Evolutionary conservation across 2,113 vertebrate species (phyloP).

Genomic region (Podarcis cretensis): DNA sequence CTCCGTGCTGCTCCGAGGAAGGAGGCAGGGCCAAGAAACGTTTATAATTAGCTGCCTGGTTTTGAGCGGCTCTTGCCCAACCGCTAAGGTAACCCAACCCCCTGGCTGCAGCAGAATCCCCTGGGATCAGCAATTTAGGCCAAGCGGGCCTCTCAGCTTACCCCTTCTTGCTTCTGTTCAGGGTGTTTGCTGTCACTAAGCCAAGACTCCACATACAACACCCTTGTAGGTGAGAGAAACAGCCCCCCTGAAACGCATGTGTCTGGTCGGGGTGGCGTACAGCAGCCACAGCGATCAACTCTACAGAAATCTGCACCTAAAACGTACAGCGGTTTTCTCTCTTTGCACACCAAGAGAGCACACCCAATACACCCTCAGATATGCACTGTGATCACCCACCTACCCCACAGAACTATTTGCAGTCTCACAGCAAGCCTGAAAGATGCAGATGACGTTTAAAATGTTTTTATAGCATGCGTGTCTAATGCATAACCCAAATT

Average conservation of each 20-base stretch:
- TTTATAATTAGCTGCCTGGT: conserved; percentile 33
- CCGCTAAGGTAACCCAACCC: conserved; percentile 18
- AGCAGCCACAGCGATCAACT: neutral
- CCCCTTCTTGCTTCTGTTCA: neutral
- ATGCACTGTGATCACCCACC: neutral
- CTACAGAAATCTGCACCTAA: neutral
- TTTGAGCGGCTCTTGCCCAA: neutral
- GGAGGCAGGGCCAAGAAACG: neutral
- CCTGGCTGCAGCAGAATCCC: neutral
- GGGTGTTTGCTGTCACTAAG: neutral
- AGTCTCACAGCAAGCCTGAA: neutral
- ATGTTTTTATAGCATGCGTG: neutral
- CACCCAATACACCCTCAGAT: neutral
- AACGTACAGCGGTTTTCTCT: neutral
- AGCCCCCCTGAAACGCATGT: too few relatives aligned
- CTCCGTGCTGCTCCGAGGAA: neutral
- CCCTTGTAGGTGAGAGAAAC: neutral
- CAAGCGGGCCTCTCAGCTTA: conserved; percentile 47
- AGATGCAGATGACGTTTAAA: neutral
- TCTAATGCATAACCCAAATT: neutral
- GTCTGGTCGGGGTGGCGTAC: too few relatives aligned
- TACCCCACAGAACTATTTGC: neutral
- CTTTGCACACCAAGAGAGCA: too few relatives aligned
- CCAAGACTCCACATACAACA: neutral
- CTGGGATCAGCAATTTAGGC: conserved; percentile 27